phyloP scores from a whole-genome alignment of 2,797 vertebrate species.

The Sphaeramia orbicularis region DNA sequence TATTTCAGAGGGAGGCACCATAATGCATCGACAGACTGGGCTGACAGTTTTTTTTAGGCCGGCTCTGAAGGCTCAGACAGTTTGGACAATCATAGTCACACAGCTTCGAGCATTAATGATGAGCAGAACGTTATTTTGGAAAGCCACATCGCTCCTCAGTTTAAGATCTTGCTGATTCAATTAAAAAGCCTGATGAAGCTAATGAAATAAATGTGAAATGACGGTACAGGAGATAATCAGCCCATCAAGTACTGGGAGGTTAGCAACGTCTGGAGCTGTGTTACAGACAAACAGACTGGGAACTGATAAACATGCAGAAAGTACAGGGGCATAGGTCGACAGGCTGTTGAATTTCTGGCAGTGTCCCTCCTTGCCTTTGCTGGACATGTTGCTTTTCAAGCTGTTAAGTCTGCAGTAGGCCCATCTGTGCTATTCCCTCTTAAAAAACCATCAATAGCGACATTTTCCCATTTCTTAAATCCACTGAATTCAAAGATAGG shows the following conservation, averaged over 20 bases:
- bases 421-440: constrained; percentile 80
- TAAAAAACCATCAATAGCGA: constrained; percentile 54
- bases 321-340: constrained; percentile 65
- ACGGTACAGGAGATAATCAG: constrained; percentile 14
- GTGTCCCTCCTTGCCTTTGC: constrained; percentile 51
- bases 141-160: constrained; percentile 25
- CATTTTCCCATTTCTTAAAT: constrained; percentile 53
- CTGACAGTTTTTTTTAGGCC: constrained; percentile 23
- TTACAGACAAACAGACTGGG: constrained; percentile 17
- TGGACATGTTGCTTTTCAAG: constrained; percentile 85
- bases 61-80: constrained; percentile 23
- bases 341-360: constrained; percentile 78
- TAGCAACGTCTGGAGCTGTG: constrained; percentile 24
- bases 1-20: constrained; percentile 59
- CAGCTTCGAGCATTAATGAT: constrained; percentile 19
- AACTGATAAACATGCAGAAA: constrained; percentile 64
- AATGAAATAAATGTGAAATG: constrained; percentile 37
- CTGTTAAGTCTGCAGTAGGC: constrained; percentile 79
- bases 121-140: constrained; percentile 37
- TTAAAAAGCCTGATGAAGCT: constrained; percentile 30
- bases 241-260: constrained; percentile 23
- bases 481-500: constrained; percentile 34
- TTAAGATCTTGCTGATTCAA: constrained; percentile 36
- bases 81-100: constrained; percentile 23
- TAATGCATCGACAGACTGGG: constrained; percentile 55